Conservation (phyloP, 2,113 vertebrate genomes). For the Oncorhynchus tshawytscha region DNA sequence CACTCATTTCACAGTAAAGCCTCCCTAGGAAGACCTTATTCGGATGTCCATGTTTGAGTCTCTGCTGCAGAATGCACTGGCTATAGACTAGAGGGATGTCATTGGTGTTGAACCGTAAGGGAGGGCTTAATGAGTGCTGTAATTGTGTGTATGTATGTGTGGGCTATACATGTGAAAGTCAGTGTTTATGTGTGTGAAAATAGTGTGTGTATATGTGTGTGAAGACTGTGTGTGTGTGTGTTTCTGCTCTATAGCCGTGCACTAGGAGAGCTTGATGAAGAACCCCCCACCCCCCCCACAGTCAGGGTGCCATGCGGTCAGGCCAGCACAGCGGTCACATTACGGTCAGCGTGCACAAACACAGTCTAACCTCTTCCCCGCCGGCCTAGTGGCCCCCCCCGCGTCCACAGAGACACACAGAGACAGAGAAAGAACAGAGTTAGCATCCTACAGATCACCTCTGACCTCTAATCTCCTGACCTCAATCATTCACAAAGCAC, state of each 20-base stretch:
- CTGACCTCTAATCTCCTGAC: too few relatives aligned
- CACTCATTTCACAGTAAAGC: background rate
- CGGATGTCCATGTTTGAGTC: too few relatives aligned
- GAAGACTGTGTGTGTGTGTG: conserved; percentile 10
- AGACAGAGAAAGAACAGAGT: conserved; percentile 71
- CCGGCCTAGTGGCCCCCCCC: conserved; percentile 75
- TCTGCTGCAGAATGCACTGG: too few relatives aligned
- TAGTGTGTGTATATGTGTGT: conserved; percentile 7
- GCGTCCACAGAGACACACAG: conserved; percentile 74
- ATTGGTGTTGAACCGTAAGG: too few relatives aligned
- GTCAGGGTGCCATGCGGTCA: conserved; percentile 75
- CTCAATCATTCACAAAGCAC: too few relatives aligned
- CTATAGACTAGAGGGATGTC: too few relatives aligned
- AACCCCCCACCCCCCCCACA: conserved; percentile 46
- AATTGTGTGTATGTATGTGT: conserved; percentile 11
- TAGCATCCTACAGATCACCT: conserved; percentile 40
- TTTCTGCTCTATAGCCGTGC: background rate
- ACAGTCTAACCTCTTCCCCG: conserved; percentile 80
- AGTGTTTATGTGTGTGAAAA: conserved; percentile 37
- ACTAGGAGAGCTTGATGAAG: conserved; percentile 67
- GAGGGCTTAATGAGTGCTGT: background rate
- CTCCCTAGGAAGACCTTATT: background rate
- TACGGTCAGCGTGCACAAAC: conserved; percentile 72
- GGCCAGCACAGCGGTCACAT: conserved; percentile 72
- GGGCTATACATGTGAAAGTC: background rate